Evolutionary conservation across 1,140 invertebrate species (phyloP).

Genomic region (Nixonia krombeini): DNA sequence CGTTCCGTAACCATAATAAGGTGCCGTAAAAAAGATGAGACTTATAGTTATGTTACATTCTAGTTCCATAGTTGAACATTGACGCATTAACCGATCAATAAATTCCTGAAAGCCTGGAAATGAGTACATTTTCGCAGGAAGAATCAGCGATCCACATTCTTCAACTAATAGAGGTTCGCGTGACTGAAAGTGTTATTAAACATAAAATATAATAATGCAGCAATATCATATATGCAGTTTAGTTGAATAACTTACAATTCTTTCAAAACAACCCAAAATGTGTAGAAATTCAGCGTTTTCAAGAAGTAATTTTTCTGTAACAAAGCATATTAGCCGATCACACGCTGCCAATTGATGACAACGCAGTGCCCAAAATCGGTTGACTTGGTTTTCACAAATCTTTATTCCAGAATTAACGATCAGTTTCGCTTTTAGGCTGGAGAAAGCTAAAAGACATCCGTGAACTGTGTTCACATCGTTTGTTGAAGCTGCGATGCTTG

Average conservation of each 20-base stretch:
- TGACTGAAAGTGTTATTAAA: conserved; percentile 28
- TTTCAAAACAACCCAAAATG: conserved; percentile 17
- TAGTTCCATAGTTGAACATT: too few relatives aligned
- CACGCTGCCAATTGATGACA: conserved; percentile 4
- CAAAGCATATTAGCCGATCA: conserved; percentile 14
- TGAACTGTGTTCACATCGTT: conserved; percentile 44
- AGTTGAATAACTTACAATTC: conserved; percentile 10
- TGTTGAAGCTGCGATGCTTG: not conserved
- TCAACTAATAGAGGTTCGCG: not conserved
- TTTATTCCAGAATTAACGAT: not conserved
- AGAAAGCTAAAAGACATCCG: conserved; percentile 29
- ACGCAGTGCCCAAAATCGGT: conserved; percentile 22
- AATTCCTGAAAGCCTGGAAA: conserved; percentile 55
- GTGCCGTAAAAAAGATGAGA: conserved; percentile 30
- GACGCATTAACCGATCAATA: conserved; percentile 36
- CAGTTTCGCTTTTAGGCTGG: conserved; percentile 19
- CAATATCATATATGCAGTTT: not conserved
- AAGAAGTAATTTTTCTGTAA: conserved; percentile 19
- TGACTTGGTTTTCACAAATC: conserved; percentile 2
- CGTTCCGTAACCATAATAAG: conserved; percentile 32
- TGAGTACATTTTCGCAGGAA: conserved; percentile 1
- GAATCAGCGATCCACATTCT: conserved; percentile 11
- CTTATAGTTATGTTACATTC: too few relatives aligned
- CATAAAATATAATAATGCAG: not conserved
- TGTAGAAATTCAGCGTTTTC: conserved; percentile 29